A percentile compares a stretch with the other conserved stretches of the same genome.
Evolutionary conservation across 2,113 vertebrate genomes (phyloP).

Genomic region (Myotis brandtii): DNA sequence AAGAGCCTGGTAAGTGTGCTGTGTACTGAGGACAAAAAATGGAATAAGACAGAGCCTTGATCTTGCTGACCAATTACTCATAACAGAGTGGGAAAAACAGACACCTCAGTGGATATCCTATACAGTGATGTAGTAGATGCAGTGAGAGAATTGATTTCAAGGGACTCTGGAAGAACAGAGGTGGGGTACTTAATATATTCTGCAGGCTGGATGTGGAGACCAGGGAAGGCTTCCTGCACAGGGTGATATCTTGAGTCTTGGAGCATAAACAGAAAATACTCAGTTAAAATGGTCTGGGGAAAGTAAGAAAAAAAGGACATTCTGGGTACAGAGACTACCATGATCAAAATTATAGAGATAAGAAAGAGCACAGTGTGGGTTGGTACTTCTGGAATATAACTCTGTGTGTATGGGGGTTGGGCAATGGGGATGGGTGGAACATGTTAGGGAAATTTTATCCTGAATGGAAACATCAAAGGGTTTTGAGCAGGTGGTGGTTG

Average conservation of each 20-base stretch:
- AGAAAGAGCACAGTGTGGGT: not conserved
- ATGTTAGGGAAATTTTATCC: not conserved
- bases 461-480: not conserved
- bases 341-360: not conserved
- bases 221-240: not conserved
- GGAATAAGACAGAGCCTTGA: not conserved
- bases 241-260: not conserved
- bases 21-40: not conserved
- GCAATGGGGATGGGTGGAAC: not conserved
- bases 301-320: not conserved
- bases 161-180: not conserved
- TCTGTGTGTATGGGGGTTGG: not conserved
- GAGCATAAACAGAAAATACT: not conserved
- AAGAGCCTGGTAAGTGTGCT: not conserved
- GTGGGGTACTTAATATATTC: not conserved
- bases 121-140: not conserved
- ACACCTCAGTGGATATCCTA: not conserved
- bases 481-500: not conserved
- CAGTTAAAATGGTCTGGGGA: not conserved
- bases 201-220: not conserved
- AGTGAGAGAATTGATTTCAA: not conserved
- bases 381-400: not conserved
- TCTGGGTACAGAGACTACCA: not conserved
- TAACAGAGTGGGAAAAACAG: not conserved
- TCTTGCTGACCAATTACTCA: not conserved